Base-by-base conservation (phyloP, 2,888 invertebrate genomes). In the Labia minor region DNA sequence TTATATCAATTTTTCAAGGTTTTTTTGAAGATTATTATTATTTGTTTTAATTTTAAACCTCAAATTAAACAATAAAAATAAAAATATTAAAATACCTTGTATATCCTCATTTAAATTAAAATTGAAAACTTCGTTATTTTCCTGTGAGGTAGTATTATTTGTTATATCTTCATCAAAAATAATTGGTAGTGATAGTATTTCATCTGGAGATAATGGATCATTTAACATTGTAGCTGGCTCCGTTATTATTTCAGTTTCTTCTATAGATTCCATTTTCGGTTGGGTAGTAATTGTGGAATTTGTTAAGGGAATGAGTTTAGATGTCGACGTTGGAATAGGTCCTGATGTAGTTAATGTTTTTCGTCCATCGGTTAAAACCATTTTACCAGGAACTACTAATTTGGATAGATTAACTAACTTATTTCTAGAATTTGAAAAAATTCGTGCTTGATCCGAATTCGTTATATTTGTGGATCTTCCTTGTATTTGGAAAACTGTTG, bases 181-280 rank as follows among this genome's bases (percentile, higher is more conserved):
- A 19, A 74, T 72, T n/a, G 74, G 74, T 69, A 74, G 71, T 62
- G 74, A 73, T 19, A 74, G 70, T 63, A 74, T 71, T 65, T 72
- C 70, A 62, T 73, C 73, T 6, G 74, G 72, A 3, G 74, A 74
- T 10, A 73, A 63, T 14, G 69, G 19, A 61, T 69, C 65, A 49
- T n/a, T 49, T 14, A 49, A 49, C 49, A 49, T 49, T 49, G 49
- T 8, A 2, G 14, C 49, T 10, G 49, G 49, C 14, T 49, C 49
- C 3, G 49, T 49, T 11, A 49, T 49, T 49, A 49, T 49, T 49
- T 49, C 6, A n/a, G 49, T 49, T 49, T 49, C 49, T 49, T 49
- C 49, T 3, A 49, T 16, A 14, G 49, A 11, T 16, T 49, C 49
- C 16, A 49, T n/a, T 8, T 11, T 49, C 14, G 49, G n/a, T n/a